Evolutionary conservation across 1,140 invertebrate species (phyloP).

Genomic region (Dolichoris vasculosae): DNA sequence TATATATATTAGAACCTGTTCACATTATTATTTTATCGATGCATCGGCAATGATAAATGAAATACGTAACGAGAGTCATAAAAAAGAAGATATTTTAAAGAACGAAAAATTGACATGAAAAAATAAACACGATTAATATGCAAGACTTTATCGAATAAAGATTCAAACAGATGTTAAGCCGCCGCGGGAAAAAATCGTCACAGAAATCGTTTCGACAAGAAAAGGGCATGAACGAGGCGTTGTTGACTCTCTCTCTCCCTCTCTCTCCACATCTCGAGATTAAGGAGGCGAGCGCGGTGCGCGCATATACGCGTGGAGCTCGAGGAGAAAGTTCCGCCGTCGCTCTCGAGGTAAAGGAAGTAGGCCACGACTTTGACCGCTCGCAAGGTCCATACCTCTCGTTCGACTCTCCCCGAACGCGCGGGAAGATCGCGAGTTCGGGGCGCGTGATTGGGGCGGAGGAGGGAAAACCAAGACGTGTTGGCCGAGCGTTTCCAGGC

Average conservation of each 20-base stretch:
- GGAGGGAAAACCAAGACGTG: not conserved
- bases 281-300: not conserved
- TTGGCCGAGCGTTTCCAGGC: not conserved
- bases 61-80: not conserved
- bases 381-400: conserved; percentile 71
- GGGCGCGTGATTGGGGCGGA: not conserved
- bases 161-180: not conserved
- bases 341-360: conserved; percentile 63
- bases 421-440: not conserved
- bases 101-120: not conserved
- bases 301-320: not conserved
- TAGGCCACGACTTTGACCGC: conserved; percentile 75
- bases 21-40: no score
- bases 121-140: not conserved
- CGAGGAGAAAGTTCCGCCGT: conserved; percentile 72
- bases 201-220: not conserved
- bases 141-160: not conserved
- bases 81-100: not conserved
- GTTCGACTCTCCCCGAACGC: not conserved
- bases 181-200: not conserved
- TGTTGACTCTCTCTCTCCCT: conserved; percentile 22
- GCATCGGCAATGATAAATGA: not conserved
- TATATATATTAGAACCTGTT: no score
- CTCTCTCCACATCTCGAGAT: not conserved
- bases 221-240: not conserved